Evolutionary conservation across 2,797 vertebrate genomes (phyloP).

Genomic region (Scleropages formosus): DNA sequence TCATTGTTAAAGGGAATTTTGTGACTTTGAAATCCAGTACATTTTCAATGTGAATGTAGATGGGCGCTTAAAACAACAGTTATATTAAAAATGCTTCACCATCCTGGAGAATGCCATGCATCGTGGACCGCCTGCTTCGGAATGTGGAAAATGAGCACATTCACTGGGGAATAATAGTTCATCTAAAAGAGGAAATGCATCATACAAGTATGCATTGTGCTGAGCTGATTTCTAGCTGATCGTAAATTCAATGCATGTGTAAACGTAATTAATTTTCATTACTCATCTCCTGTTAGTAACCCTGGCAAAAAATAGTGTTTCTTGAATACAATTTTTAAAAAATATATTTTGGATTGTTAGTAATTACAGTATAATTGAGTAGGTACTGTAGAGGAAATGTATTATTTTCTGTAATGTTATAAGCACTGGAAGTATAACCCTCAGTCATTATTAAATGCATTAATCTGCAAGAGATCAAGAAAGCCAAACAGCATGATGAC

Average conservation of each 20-base stretch:
- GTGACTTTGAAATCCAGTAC: background rate
- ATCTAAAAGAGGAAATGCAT: background rate
- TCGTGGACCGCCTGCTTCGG: background rate
- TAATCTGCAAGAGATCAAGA: slow-evolving; percentile 25
- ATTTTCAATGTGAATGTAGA: background rate
- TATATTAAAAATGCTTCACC: background rate
- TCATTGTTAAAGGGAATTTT: background rate
- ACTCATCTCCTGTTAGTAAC: slow-evolving; percentile 2
- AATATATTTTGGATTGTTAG: slow-evolving; percentile 3
- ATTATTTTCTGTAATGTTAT: background rate
- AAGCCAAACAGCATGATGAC: slow-evolving; percentile 24
- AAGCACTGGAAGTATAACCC: background rate
- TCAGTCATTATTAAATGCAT: slow-evolving; percentile 14
- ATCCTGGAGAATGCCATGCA: background rate
- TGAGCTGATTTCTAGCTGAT: background rate
- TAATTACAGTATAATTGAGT: background rate
- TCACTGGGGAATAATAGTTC: background rate
- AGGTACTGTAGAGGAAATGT: background rate
- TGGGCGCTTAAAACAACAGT: background rate
- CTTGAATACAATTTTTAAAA: background rate
- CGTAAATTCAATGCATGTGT: background rate
- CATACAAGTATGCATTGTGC: background rate
- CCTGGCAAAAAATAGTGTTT: too few relatives aligned
- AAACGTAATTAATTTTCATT: background rate
- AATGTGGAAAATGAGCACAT: background rate